Percentiles rank a stretch among this genome's conserved stretches.
Evolutionary conservation across 2,888 invertebrate genomes (phyloP).

Genomic region (Ametastegia equiseti): DNA sequence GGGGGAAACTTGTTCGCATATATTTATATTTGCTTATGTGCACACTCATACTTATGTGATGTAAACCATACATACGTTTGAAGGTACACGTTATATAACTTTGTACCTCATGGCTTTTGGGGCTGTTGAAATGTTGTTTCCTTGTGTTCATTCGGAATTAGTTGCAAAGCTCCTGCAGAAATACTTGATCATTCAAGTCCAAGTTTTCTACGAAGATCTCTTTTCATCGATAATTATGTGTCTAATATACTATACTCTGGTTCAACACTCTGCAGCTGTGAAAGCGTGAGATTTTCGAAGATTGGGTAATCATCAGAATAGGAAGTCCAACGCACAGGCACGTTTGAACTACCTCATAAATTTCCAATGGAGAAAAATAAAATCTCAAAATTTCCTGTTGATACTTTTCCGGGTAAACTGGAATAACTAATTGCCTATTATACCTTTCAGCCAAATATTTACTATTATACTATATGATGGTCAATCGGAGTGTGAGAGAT

Average conservation of each 20-base stretch:
- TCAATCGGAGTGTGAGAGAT: too few species aligned
- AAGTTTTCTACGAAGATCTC: too few species aligned
- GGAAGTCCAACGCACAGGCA: neutral
- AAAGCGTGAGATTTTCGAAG: neutral
- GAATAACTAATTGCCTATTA: too few species aligned
- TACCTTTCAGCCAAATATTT: too few species aligned
- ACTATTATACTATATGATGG: too few species aligned
- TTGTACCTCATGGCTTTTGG: neutral
- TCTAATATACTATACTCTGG: too few species aligned
- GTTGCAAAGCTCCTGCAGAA: neutral
- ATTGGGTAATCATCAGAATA: neutral
- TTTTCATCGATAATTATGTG: too few species aligned
- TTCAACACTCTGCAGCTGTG: too few species aligned
- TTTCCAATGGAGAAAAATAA: neutral
- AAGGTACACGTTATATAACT: too few species aligned
- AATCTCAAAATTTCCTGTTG: too few species aligned
- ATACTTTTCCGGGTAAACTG: neutral
- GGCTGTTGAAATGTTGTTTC: neutral
- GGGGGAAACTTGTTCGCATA: slow-evolving; percentile 14
- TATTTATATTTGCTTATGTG: neutral
- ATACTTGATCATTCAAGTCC: too few species aligned
- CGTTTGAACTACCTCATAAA: neutral
- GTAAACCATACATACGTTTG: too few species aligned
- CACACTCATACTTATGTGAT: neutral
- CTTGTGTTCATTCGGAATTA: neutral